Conservation (phyloP, 2,113 vertebrate genomes). For the Chauna torquata region DNA sequence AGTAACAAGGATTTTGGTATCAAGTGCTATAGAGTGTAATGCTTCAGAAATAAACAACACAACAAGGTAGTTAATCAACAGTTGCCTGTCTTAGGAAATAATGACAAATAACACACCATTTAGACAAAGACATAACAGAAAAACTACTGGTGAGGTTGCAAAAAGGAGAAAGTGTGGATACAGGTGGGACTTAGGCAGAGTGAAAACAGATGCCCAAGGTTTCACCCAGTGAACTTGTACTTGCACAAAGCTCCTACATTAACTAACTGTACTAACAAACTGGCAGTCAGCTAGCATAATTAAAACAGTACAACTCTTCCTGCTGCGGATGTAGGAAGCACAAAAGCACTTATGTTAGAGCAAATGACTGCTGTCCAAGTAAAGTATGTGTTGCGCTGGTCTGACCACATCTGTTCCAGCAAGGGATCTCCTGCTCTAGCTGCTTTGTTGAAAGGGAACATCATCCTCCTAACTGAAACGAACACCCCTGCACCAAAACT, state of each 20-base stretch:
- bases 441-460: background rate
- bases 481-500: background rate
- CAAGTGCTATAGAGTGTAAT: background rate
- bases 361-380: background rate
- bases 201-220: background rate
- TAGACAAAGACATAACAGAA: background rate
- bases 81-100: background rate
- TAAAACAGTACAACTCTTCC: background rate
- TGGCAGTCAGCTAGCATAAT: background rate
- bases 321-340: background rate
- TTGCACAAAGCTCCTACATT: background rate
- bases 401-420: background rate
- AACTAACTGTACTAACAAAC: background rate
- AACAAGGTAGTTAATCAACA: background rate
- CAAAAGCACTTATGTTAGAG: background rate
- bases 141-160: background rate
- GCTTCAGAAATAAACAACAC: background rate
- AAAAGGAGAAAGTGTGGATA: background rate
- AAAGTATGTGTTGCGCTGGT: background rate
- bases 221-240: background rate
- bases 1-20: background rate
- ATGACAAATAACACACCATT: background rate
- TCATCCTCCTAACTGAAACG: background rate
- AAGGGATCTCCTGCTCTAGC: background rate
- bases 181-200: background rate